Evolutionary conservation across 2,113 vertebrate species (phyloP), one percentile per base, ranked within the genome.

Genomic region (Anser cygnoides): DNA sequence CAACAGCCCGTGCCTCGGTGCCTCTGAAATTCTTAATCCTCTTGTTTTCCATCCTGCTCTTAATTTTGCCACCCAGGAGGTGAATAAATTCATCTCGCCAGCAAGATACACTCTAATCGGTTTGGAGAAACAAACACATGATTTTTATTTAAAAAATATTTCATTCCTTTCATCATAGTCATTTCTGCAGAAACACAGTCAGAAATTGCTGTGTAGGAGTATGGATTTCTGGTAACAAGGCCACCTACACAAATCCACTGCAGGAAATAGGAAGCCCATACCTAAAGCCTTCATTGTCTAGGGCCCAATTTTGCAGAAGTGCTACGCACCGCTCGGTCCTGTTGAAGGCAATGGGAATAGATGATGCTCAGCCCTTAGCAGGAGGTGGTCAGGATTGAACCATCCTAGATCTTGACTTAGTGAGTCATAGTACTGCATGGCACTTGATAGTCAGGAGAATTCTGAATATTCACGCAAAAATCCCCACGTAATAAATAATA

Each of bases 181-280:
- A 98, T 98, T 98, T 98, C 97, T 95, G 94, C 97, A 97, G 96
- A 98, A 97, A 87, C 81, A 96, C 94, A 98, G 95, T 98, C 98
- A 98, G 96, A 90, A 89, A 82, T 96, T 96, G 97, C 96, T 97
- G 97, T 97, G 97, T 96, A 85, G 96, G 95, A 97, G 93, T 95
- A 90, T 93, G 93, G 93, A 96, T 97, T 97, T 98, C 97, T 97
- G 97, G 96, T 97, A 97, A 98, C 82, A 95, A 86, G 88, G 95
- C 96, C 96, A 98, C 97, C 97, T 83, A 97, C 96, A 91, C 97
- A 92, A 86, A 97, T 97, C 86, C 91, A 95, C 96, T 0, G 74
- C 95, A 97, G 95, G 97, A 97, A 97, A 89, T 96, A 97, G 95
- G 96, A 97, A 96, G 96, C 68, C 44, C 52, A 20, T 93, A 96